Evolutionary conservation across 1,140 invertebrate genomes (phyloP).

Genomic region (Drosophila erecta): DNA sequence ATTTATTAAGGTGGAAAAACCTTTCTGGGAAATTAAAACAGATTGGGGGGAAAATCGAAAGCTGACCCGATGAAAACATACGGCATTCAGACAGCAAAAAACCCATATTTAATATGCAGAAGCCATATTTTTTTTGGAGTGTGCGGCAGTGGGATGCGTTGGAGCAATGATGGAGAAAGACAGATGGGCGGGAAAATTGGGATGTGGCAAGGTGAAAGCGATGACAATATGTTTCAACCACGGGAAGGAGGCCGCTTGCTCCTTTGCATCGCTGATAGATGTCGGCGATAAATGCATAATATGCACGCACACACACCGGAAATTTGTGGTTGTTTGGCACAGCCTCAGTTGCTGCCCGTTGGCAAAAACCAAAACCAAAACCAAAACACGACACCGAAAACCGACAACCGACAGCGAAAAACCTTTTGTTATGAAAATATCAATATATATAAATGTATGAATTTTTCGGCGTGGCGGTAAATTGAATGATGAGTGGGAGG

Average conservation of each 20-base stretch:
- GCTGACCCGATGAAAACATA: background rate
- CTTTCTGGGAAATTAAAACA: slow-evolving; percentile 28
- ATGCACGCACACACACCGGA: slow-evolving; percentile 53
- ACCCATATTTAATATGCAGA: slow-evolving; percentile 6
- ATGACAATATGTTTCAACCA: slow-evolving; percentile 47
- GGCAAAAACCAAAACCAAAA: too few relatives aligned
- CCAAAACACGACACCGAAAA: slow-evolving; percentile 49
- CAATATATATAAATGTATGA: slow-evolving; percentile 20
- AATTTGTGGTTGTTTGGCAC: slow-evolving; percentile 53
- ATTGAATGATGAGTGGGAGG: slow-evolving; percentile 70
- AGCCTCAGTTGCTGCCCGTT: slow-evolving; percentile 7
- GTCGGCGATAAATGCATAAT: slow-evolving; percentile 75
- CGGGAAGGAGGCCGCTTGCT: slow-evolving; percentile 50
- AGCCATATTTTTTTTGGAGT: slow-evolving; percentile 17
- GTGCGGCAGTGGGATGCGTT: background rate
- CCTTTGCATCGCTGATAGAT: slow-evolving; percentile 69
- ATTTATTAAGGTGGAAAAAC: slow-evolving; percentile 31
- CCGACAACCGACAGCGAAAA: slow-evolving; percentile 22
- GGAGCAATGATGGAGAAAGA: slow-evolving; percentile 26
- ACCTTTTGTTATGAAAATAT: slow-evolving; percentile 45
- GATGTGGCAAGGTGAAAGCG: slow-evolving; percentile 17
- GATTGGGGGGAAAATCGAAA: slow-evolving; percentile 29
- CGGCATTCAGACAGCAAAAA: too few relatives aligned
- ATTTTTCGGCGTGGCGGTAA: slow-evolving; percentile 33
- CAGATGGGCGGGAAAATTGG: slow-evolving; percentile 31